These are phyloP conservation scores for Poicephalus meyeri DNA, from an alignment of 2,113 vertebrate species.

Conservation along the genomic window DNA sequence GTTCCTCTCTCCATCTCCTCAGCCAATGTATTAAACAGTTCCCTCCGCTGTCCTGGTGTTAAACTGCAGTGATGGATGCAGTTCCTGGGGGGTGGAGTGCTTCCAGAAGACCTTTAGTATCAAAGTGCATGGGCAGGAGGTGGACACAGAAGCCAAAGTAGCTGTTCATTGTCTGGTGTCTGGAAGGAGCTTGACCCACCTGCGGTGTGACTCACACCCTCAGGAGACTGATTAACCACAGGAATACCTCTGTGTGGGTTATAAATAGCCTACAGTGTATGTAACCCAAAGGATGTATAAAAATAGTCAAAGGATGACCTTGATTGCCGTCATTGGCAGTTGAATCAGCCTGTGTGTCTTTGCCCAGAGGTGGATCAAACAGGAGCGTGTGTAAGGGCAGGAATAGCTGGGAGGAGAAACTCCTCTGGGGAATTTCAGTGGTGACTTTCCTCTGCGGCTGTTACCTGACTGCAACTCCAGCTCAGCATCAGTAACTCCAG, in stretches of 20 bases:
- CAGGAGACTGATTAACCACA: neutral
- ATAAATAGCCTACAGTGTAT: neutral
- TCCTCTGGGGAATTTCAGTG: neutral
- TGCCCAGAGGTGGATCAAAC: neutral
- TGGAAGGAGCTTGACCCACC: neutral
- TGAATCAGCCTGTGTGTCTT: neutral
- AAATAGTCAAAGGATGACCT: neutral
- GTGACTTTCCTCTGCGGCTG: neutral
- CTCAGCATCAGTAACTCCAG: fast-evolving
- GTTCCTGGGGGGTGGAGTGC: neutral
- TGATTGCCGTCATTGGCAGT: neutral
- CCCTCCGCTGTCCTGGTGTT: neutral
- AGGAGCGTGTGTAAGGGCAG: fast-evolving
- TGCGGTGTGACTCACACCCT: neutral
- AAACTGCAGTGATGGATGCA: fast-evolving
- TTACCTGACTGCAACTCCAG: neutral
- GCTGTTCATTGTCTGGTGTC: neutral
- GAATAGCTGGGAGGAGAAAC: neutral
- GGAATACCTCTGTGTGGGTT: neutral
- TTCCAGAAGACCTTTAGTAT: neutral
- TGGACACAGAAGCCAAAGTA: neutral
- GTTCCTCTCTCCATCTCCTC: neutral
- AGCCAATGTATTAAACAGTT: neutral
- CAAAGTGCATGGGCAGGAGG: too few relatives aligned
- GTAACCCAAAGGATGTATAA: neutral